Conservation (phyloP, 2,888 invertebrate species). For the Diabrotica balteata region DNA sequence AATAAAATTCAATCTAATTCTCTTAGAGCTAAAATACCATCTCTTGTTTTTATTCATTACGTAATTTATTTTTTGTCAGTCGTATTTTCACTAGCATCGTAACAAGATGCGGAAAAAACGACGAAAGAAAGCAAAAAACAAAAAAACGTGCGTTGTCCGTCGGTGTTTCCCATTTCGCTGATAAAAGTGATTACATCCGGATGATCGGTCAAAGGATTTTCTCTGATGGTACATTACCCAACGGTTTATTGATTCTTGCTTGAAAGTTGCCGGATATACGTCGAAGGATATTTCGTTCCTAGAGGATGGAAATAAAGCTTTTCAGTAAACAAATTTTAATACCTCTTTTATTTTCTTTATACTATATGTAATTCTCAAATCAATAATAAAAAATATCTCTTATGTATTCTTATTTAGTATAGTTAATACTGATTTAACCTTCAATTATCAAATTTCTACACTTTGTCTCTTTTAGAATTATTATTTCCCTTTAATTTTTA, state of each 20-base stretch:
- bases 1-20: too few species aligned
- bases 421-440: too few species aligned
- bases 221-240: conserved; percentile 31
- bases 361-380: too few species aligned
- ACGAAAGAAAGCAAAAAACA: conserved; percentile 5
- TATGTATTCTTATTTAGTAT: too few species aligned
- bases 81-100: conserved; percentile 17
- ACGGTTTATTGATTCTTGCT: conserved; percentile 32
- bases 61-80: conserved; percentile 21
- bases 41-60: conserved; percentile 11
- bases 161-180: conserved; percentile 39
- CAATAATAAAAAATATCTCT: too few species aligned
- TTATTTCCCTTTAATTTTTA: too few species aligned
- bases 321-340: too few species aligned
- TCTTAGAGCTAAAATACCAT: too few species aligned
- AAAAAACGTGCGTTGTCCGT: conserved; percentile 26
- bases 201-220: conserved; percentile 46
- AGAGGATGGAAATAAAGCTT: too few species aligned
- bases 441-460: too few species aligned
- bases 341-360: too few species aligned
- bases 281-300: not conserved
- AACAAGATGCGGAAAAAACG: conserved; percentile 19
- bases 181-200: conserved; percentile 45
- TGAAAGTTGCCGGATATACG: conserved; percentile 16
- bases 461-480: too few species aligned